phyloP scores from a whole-genome alignment of 2,888 invertebrate species.

The Chrysina gloriosa region DNA sequence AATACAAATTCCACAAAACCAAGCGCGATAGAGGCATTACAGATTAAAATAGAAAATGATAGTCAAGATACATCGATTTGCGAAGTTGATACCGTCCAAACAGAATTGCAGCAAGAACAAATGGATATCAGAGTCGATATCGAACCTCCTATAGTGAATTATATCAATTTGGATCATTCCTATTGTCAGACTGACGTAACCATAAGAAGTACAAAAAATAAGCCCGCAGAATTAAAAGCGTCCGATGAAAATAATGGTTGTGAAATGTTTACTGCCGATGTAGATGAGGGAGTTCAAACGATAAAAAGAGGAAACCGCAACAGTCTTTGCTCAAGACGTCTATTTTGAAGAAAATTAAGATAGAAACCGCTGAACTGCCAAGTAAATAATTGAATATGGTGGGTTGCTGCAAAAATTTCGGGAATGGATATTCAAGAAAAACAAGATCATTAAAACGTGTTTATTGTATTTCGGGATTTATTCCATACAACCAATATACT shows the following conservation, averaged over 20 bases:
- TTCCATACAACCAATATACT: no score
- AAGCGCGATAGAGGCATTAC: background rate
- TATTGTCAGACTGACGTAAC: slow-evolving; percentile 34
- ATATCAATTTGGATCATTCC: slow-evolving; percentile 44
- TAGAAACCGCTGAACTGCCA: background rate
- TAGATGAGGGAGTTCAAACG: slow-evolving; percentile 35
- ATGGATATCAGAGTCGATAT: slow-evolving; percentile 39
- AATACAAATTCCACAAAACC: background rate
- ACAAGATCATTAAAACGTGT: no score
- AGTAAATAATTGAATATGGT: no score
- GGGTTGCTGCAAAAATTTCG: no score
- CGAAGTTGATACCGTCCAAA: slow-evolving; percentile 19
- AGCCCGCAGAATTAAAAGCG: slow-evolving; percentile 20
- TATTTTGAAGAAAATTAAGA: slow-evolving; percentile 10
- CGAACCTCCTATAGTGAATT: slow-evolving; percentile 18
- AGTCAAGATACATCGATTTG: background rate
- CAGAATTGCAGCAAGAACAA: slow-evolving; percentile 27
- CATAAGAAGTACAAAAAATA: slow-evolving; percentile 19
- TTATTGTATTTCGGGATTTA: no score
- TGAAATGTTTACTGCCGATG: slow-evolving; percentile 16
- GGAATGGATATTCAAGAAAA: no score
- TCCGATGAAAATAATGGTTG: slow-evolving; percentile 17
- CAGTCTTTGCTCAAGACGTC: slow-evolving; percentile 19
- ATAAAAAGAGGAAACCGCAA: slow-evolving; percentile 29
- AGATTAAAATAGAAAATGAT: slow-evolving; percentile 9